These are phyloP conservation scores for Falco peregrinus DNA, from an alignment of 2,797 vertebrate species.

Conservation along the genomic window DNA sequence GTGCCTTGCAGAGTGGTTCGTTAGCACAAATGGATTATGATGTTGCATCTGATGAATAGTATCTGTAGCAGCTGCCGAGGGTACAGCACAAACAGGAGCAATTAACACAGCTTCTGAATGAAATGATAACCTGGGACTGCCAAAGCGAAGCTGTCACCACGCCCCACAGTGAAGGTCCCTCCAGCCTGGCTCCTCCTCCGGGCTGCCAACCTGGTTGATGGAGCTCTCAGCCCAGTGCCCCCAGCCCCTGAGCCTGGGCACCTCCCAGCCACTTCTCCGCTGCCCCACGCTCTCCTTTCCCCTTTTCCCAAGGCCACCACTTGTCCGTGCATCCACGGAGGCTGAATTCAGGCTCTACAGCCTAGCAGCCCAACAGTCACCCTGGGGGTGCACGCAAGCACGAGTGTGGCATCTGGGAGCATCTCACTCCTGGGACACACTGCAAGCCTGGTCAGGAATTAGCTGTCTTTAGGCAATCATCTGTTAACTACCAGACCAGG, in stretches of 20 bases:
- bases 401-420: rapidly evolving
- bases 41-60: not conserved
- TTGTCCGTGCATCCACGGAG: rapidly evolving
- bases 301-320: not conserved
- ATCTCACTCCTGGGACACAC: not conserved
- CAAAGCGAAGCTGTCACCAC: not conserved
- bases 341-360: not conserved
- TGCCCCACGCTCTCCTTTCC: not conserved
- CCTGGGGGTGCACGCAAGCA: not conserved
- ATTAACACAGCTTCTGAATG: not conserved
- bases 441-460: too few relatives aligned
- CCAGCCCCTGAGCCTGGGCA: not conserved
- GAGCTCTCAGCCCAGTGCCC: too few relatives aligned
- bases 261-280: not conserved
- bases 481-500: not conserved
- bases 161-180: not conserved
- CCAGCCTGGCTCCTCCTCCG: not conserved
- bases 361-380: not conserved
- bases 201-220: not conserved
- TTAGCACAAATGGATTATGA: not conserved
- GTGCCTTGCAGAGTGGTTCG: not conserved
- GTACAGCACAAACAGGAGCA: not conserved
- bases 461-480: not conserved
- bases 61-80: not conserved
- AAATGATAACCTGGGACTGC: not conserved